A percentile compares a stretch with the other conserved stretches of the same genome.
Evolutionary conservation across 2,888 invertebrate species (phyloP).

Genomic region (Sarcophaga rosellei): DNA sequence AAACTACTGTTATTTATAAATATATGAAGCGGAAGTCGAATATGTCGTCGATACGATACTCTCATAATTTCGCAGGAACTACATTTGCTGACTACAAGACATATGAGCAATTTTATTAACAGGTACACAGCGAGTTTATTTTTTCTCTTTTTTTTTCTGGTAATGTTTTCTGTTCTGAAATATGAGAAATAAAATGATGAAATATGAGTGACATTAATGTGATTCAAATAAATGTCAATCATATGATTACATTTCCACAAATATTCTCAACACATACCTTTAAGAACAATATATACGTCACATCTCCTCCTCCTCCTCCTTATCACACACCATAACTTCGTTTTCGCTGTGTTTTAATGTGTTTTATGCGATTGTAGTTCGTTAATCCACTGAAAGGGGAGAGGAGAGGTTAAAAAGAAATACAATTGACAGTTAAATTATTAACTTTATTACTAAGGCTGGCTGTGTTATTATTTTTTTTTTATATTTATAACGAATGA

Average conservation of each 20-base stretch:
- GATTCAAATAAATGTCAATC: slow-evolving; percentile 77
- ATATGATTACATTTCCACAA: slow-evolving; percentile 59
- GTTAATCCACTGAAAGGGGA: too few relatives aligned
- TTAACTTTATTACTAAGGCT: too few relatives aligned
- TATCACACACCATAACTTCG: too few relatives aligned
- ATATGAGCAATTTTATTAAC: slow-evolving; percentile 8
- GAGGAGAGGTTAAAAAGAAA: too few relatives aligned
- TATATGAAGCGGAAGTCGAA: slow-evolving; percentile 8
- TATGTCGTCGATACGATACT: slow-evolving; percentile 36
- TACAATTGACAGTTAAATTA: too few relatives aligned
- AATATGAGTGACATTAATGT: slow-evolving; percentile 77
- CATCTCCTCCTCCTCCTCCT: not conserved
- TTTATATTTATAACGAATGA: not conserved
- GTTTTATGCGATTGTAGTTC: too few relatives aligned
- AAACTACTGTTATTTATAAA: too few relatives aligned
- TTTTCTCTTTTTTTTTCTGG: too few relatives aligned
- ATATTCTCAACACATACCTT: not conserved
- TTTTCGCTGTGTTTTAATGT: too few relatives aligned
- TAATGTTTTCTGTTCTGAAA: too few relatives aligned
- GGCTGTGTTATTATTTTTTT: too few relatives aligned
- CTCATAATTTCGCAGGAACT: not conserved
- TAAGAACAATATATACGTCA: not conserved
- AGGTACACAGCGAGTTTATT: not conserved
- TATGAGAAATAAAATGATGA: slow-evolving; percentile 31
- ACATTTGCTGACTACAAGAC: not conserved